Evolutionary conservation across 2,797 vertebrate genomes (phyloP).

Genomic region (Oreortyx pictus): DNA sequence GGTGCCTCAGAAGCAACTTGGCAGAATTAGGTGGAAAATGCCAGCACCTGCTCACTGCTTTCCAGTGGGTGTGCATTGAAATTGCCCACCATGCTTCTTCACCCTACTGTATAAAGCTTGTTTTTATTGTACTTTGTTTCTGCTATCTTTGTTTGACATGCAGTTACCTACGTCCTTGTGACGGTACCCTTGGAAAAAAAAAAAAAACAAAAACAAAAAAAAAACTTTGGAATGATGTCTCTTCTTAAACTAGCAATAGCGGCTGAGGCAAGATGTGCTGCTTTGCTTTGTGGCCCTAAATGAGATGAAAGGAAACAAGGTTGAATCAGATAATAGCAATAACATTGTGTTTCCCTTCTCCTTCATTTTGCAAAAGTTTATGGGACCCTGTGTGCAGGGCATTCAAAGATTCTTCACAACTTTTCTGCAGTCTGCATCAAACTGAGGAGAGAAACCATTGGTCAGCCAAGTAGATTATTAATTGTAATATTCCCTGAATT

Average conservation of each 20-base stretch:
- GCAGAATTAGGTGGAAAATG: neutral
- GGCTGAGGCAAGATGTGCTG: neutral
- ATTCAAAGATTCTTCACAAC: neutral
- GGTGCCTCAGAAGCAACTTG: neutral
- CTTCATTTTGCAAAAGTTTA: accelerated
- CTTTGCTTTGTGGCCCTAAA: neutral
- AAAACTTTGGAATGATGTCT: neutral
- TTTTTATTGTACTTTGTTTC: no score
- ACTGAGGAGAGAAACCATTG: neutral
- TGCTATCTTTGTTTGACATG: neutral
- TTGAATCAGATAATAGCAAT: neutral
- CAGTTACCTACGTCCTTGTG: neutral
- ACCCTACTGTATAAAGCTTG: neutral
- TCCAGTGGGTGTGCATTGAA: neutral
- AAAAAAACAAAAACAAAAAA: no score
- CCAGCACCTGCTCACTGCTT: neutral
- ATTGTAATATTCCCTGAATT: neutral
- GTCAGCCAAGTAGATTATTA: neutral
- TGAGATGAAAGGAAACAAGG: neutral
- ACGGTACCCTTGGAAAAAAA: neutral
- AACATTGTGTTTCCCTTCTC: neutral
- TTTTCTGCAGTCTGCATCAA: neutral
- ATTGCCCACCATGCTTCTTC: neutral
- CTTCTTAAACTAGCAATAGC: neutral
- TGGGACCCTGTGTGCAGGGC: neutral